Evolutionary conservation across 2,113 vertebrate genomes (phyloP).

Genomic region (Ictidomys tridecemlineatus): DNA sequence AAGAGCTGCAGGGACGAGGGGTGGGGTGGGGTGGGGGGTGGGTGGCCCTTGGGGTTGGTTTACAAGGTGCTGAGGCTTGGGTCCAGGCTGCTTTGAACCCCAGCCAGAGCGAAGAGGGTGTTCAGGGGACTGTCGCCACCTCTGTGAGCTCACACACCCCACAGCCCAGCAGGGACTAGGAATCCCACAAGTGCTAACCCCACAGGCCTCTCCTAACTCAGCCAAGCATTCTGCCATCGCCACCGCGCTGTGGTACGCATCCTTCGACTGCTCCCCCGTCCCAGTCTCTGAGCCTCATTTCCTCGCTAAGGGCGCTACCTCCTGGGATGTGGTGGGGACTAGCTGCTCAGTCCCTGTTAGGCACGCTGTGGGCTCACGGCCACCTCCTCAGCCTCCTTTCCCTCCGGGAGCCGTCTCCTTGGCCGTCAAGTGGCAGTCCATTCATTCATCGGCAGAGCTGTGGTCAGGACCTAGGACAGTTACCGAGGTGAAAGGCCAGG

Average conservation of each 20-base stretch:
- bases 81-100: not conserved
- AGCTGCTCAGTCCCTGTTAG: too few species aligned
- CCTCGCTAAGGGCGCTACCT: not conserved
- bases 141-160: not conserved
- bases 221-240: too few species aligned
- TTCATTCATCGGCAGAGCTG: not conserved
- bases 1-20: not conserved
- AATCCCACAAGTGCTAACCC: not conserved
- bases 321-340: not conserved
- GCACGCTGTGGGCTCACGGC: not conserved
- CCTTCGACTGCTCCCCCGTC: not conserved
- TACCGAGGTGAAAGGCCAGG: not conserved
- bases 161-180: not conserved
- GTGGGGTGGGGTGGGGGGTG: not conserved
- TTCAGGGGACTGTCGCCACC: accelerated
- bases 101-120: not conserved
- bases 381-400: not conserved
- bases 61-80: not conserved
- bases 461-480: not conserved
- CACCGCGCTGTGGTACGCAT: not conserved
- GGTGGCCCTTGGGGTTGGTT: not conserved
- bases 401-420: not conserved
- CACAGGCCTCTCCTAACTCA: not conserved
- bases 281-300: not conserved
- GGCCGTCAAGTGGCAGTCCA: not conserved